Evolutionary conservation across 2,797 vertebrate species (phyloP).

Genomic region (Cossypha niveicapilla): DNA sequence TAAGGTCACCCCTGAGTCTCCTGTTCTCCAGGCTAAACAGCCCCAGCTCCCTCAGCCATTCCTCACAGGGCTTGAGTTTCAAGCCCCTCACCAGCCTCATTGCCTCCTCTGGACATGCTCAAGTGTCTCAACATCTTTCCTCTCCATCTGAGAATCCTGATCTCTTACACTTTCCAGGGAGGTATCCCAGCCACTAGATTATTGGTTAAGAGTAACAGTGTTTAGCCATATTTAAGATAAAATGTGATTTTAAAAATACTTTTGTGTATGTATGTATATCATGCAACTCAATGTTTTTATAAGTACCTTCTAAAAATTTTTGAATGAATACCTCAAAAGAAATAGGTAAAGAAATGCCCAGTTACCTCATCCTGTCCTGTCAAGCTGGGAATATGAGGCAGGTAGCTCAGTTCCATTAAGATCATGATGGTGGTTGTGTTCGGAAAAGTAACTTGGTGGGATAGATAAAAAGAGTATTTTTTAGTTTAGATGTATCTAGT

Average conservation of each 20-base stretch:
- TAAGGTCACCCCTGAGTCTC: no score
- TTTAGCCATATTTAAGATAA: background rate
- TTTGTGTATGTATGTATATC: accelerated
- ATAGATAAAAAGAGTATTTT: background rate
- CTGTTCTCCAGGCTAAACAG: no score
- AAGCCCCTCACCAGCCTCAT: no score
- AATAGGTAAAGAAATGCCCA: background rate
- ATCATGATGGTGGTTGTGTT: background rate
- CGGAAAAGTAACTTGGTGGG: background rate
- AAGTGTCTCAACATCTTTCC: no score
- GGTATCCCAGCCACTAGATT: background rate
- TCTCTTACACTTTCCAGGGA: background rate
- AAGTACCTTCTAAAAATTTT: no score
- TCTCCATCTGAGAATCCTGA: background rate
- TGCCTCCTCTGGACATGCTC: no score
- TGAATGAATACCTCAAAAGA: background rate
- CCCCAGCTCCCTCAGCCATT: no score
- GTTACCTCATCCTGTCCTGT: background rate
- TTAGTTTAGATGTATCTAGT: background rate
- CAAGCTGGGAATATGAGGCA: background rate
- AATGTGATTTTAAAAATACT: background rate
- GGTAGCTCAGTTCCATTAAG: background rate
- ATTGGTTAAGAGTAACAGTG: background rate
- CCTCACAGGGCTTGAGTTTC: no score
- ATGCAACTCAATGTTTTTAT: background rate